These are phyloP conservation scores for Zoanthus sociatus DNA, from an alignment of 92 coral and sea anemone species.

Conservation along the genomic window DNA sequence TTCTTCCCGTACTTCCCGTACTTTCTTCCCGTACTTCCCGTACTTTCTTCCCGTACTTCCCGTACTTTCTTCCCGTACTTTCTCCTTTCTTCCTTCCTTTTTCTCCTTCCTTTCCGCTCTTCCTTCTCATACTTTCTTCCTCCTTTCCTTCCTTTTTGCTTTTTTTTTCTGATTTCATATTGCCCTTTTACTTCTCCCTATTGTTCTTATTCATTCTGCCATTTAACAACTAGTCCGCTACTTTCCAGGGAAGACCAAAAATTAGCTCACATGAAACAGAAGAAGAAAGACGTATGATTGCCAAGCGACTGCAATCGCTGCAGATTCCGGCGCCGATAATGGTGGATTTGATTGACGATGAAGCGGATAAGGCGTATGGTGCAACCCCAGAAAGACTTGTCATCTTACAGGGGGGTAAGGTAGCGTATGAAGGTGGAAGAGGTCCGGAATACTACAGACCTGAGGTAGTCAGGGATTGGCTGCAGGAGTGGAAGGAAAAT, in stretches of 20 bases:
- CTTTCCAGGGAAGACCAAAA: slow-evolving; percentile 32
- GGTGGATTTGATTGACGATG: slow-evolving; percentile 63
- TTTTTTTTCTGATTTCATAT: neutral
- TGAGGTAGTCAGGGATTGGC: slow-evolving; percentile 29
- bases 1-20: too few species aligned
- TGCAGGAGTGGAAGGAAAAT: slow-evolving; percentile 3
- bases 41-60: too few species aligned
- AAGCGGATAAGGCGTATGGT: slow-evolving; percentile 63
- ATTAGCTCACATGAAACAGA: slow-evolving; percentile 45
- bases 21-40: too few species aligned
- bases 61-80: too few species aligned
- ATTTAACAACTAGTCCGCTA: neutral
- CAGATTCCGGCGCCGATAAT: slow-evolving; percentile 45
- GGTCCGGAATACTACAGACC: slow-evolving; percentile 44
- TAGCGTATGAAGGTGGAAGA: slow-evolving; percentile 60
- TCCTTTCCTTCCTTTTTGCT: neutral
- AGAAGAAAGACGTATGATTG: slow-evolving; percentile 60
- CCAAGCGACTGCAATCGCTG: slow-evolving; percentile 42
- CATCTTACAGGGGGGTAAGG: slow-evolving; percentile 56
- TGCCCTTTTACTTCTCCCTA: neutral
- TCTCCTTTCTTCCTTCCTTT: too few species aligned
- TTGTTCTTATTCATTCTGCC: neutral
- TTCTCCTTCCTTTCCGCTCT: too few species aligned
- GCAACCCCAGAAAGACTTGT: slow-evolving; percentile 62
- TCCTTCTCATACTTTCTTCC: neutral